A percentile compares a stretch with the other conserved stretches of the same genome.
Evolutionary conservation across 2,797 vertebrate species (phyloP).

Genomic region (Staurois parvus): DNA sequence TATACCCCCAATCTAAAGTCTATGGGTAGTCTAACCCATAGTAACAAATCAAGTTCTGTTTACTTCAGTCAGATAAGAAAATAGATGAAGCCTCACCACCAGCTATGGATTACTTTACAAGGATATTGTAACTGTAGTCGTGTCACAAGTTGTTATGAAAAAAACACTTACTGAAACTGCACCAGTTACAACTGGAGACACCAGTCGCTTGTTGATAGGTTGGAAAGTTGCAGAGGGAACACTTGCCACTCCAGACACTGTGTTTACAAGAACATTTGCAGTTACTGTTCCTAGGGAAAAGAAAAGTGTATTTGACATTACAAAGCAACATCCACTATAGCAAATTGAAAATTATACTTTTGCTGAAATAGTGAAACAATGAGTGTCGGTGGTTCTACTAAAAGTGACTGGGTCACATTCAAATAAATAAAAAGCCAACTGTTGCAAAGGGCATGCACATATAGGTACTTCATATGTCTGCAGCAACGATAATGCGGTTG

Average conservation of each 20-base stretch:
- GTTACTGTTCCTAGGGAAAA: conserved; percentile 78
- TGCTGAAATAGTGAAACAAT: no score
- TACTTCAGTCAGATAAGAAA: no score
- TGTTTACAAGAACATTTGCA: conserved; percentile 88
- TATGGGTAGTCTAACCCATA: neutral
- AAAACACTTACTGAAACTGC: conserved; percentile 83
- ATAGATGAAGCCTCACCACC: no score
- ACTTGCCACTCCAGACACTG: conserved; percentile 66
- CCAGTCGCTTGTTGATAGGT: conserved; percentile 85
- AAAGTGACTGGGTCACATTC: no score
- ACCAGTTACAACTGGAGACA: conserved; percentile 82
- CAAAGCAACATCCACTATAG: neutral
- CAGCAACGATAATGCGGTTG: no score
- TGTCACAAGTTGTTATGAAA: neutral
- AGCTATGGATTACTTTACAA: no score
- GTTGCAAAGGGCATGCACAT: no score
- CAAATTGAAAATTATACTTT: neutral
- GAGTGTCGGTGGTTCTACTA: no score
- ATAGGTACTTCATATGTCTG: no score
- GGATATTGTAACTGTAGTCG: neutral
- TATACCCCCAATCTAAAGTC: no score
- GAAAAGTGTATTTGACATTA: neutral
- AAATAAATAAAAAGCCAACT: no score
- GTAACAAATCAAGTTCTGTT: neutral
- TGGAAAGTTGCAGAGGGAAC: conserved; percentile 83